Evolutionary conservation across 2,113 vertebrate species (phyloP).

Genomic region (Ancistrus triradiatus): DNA sequence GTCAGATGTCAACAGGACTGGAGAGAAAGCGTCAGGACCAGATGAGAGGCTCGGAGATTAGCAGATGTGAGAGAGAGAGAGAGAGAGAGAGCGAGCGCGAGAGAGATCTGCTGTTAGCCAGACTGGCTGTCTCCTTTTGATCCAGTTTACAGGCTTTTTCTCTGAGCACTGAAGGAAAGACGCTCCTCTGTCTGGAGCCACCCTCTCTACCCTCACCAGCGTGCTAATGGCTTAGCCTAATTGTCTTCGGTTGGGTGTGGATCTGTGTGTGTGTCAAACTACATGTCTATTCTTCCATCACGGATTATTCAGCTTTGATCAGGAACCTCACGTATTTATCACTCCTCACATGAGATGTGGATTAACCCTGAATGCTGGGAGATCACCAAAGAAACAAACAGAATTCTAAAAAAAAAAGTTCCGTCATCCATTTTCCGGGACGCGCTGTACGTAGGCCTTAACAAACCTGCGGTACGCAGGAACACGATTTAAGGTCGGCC

Average conservation of each 20-base stretch:
- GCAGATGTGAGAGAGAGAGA: slow-evolving; percentile 4
- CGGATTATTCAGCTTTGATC: slow-evolving; percentile 4
- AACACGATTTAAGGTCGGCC: too few species aligned
- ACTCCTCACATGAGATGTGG: background rate
- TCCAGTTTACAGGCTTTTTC: slow-evolving; percentile 25
- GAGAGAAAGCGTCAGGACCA: background rate
- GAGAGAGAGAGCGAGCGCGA: background rate
- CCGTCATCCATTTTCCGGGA: too few species aligned
- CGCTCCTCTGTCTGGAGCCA: slow-evolving; percentile 21
- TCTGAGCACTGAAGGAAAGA: slow-evolving; percentile 17
- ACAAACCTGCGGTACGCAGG: too few species aligned
- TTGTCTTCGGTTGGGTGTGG: background rate
- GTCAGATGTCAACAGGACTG: slow-evolving; percentile 13
- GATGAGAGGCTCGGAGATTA: background rate
- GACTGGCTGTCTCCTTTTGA: slow-evolving; percentile 36
- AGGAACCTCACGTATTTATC: background rate
- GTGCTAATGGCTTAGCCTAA: slow-evolving; percentile 12
- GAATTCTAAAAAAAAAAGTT: too few species aligned
- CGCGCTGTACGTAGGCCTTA: too few species aligned
- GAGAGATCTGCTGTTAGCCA: slow-evolving; percentile 15
- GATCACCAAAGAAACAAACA: too few species aligned
- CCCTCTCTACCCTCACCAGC: background rate
- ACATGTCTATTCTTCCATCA: background rate
- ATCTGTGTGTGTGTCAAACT: slow-evolving; percentile 20
- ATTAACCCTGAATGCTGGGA: too few species aligned